Evolutionary conservation across 2,888 invertebrate genomes (phyloP).

Genomic region (Pasiphila rectangulata): DNA sequence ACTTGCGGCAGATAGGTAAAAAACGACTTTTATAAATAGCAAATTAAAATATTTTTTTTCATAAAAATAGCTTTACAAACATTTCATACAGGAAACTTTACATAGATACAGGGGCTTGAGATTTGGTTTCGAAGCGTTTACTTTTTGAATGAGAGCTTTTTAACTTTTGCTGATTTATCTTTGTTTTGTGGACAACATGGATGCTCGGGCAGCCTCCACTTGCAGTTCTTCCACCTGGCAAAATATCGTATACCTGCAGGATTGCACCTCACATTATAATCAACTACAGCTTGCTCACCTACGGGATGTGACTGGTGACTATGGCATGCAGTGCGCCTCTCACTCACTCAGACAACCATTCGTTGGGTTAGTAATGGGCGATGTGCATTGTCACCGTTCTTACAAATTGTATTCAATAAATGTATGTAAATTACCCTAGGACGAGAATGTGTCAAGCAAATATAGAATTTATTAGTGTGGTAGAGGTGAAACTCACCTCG

Average conservation of each 20-base stretch:
- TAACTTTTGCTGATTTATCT: conserved; percentile 76
- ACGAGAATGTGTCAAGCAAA: conserved; percentile 39
- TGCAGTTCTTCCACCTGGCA: conserved; percentile 92
- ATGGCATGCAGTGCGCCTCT: conserved; percentile 36
- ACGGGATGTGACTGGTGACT: conserved; percentile 42
- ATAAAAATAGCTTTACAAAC: conserved; percentile 79
- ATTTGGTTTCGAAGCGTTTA: conserved; percentile 71
- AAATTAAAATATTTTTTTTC: conserved; percentile 63
- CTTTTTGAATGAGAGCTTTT: conserved; percentile 77
- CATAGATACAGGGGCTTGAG: conserved; percentile 63
- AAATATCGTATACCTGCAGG: conserved; percentile 89
- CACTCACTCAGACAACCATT: conserved; percentile 15
- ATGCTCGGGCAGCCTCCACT: conserved; percentile 86
- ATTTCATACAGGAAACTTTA: conserved; percentile 69
- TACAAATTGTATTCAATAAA: conserved; percentile 14
- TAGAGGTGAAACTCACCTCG: conserved; percentile 84
- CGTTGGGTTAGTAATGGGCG: conserved; percentile 18
- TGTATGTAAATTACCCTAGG: conserved; percentile 21
- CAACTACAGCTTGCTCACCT: conserved; percentile 74
- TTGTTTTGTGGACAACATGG: conserved; percentile 83
- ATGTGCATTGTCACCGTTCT: conserved; percentile 26
- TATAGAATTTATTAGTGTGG: conserved; percentile 41
- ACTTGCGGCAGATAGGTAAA: conserved; percentile 63
- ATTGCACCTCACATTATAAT: conserved; percentile 80
- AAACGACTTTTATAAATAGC: conserved; percentile 56